These are phyloP conservation scores for Buceros bicornis DNA, from an alignment of 2,797 vertebrate genomes.

Conservation along the genomic window DNA sequence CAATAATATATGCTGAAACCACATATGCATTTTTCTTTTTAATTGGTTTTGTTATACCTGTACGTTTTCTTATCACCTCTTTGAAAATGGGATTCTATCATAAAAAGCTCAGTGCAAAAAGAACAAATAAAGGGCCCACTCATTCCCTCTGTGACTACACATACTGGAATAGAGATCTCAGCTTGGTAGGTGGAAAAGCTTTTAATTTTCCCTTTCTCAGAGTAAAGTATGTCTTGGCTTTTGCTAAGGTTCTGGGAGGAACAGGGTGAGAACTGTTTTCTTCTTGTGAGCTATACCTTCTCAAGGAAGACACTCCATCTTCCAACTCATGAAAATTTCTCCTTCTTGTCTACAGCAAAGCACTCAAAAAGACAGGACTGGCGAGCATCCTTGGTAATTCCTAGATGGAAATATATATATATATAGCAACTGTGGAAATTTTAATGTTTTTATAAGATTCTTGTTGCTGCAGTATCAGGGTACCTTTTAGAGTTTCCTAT, in stretches of 20 bases:
- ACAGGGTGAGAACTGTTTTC: accelerated
- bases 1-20: not conserved
- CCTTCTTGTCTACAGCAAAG: accelerated
- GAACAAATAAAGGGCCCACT: not conserved
- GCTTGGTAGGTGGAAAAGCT: not conserved
- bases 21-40: not conserved
- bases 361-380: not conserved
- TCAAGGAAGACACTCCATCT: not conserved
- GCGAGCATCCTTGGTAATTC: accelerated
- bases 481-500: not conserved
- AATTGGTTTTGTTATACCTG: conserved; percentile 23
- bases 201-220: not conserved
- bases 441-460: not conserved
- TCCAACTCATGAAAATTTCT: not conserved
- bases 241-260: not conserved
- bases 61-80: conserved; percentile 9
- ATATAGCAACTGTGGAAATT: not conserved
- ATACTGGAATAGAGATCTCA: not conserved
- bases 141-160: not conserved
- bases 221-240: not conserved
- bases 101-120: not conserved
- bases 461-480: not conserved
- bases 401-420: not conserved
- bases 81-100: not conserved
- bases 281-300: not conserved